These are phyloP conservation scores for Heptranchias perlo DNA, from an alignment of 2,113 vertebrate species.

Conservation along the genomic window DNA sequence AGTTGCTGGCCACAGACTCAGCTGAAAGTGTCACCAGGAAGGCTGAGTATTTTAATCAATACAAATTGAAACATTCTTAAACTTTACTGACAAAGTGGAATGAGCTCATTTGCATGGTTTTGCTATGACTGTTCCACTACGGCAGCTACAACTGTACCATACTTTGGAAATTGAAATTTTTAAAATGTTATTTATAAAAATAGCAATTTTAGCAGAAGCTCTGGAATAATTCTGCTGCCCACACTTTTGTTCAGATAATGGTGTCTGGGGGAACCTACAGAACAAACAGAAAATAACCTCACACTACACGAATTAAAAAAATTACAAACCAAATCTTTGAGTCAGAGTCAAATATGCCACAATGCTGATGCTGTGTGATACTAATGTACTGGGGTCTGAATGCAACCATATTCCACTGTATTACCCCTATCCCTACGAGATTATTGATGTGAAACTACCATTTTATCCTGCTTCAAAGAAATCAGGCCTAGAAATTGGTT, in stretches of 20 bases:
- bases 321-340: no score
- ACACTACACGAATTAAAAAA: neutral
- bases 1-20: neutral
- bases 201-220: neutral
- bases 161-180: neutral
- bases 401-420: neutral
- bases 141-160: neutral
- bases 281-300: neutral
- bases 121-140: neutral
- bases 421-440: neutral
- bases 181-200: neutral
- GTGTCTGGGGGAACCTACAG: neutral
- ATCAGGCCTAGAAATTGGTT: neutral
- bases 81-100: neutral
- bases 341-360: neutral
- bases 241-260: neutral
- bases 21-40: neutral
- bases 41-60: neutral
- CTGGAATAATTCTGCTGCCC: neutral
- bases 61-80: neutral
- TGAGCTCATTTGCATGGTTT: neutral
- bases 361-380: neutral
- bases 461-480: neutral
- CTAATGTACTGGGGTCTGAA: neutral
- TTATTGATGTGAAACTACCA: neutral